Percentiles rank a stretch among this genome's conserved stretches.
Conservation (phyloP, 2,888 invertebrate genomes). For the Lypha dubia region DNA sequence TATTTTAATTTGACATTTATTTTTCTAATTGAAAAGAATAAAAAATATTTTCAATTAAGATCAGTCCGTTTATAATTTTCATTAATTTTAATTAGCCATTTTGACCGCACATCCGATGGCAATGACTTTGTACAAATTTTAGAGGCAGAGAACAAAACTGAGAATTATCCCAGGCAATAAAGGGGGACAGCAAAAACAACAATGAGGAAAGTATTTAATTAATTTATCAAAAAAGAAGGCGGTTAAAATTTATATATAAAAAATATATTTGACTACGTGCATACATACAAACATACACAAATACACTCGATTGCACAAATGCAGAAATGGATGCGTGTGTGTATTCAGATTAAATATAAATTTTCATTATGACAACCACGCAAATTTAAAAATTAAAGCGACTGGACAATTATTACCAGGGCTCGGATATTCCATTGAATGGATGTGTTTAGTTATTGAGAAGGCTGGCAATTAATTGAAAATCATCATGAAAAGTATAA, state of each 20-base stretch:
- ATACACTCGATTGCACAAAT: too few relatives aligned
- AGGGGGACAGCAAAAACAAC: not conserved
- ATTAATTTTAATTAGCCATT: conserved; percentile 28
- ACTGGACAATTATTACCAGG: too few relatives aligned
- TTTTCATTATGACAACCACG: conserved; percentile 47
- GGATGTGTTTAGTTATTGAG: too few relatives aligned
- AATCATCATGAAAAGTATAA: too few relatives aligned
- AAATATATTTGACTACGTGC: too few relatives aligned
- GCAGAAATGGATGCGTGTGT: too few relatives aligned
- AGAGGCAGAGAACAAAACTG: conserved; percentile 7
- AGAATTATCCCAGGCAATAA: conserved; percentile 22
- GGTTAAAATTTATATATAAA: conserved; percentile 13
- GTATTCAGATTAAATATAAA: conserved; percentile 14
- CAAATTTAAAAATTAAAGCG: conserved; percentile 19
- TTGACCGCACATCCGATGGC: conserved; percentile 51
- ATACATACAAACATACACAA: too few relatives aligned
- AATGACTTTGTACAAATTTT: conserved; percentile 58
- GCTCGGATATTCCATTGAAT: too few relatives aligned
- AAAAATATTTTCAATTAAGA: conserved; percentile 25
- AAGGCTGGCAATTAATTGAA: too few relatives aligned
- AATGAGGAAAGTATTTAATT: conserved; percentile 30
- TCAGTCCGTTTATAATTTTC: conserved; percentile 17
- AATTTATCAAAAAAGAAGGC: conserved; percentile 6
- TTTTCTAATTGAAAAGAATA: not conserved
- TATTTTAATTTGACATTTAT: not conserved